A percentile compares a stretch with the other conserved stretches of the same genome.
Evolutionary conservation across 2,797 vertebrate genomes (phyloP).

Genomic region (Paedocypris micromegethes): DNA sequence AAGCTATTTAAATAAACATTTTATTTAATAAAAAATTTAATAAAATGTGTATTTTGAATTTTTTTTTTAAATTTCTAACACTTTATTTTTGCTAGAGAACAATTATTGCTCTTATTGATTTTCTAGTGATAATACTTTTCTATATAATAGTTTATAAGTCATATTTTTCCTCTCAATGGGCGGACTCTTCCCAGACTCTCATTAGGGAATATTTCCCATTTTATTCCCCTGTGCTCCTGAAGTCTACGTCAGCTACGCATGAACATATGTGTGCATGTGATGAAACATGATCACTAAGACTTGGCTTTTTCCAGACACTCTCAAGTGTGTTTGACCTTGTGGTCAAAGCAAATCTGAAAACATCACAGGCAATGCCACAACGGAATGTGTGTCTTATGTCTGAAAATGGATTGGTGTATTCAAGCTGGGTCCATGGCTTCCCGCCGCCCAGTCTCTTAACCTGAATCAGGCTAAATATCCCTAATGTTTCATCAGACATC

Average conservation of each 20-base stretch:
- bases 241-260: background rate
- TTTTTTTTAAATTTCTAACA: no score
- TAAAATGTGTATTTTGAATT: no score
- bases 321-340: constrained; percentile 25
- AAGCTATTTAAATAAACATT: no score
- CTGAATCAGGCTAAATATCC: constrained; percentile 23
- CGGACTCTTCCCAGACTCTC: no score
- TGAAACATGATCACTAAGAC: constrained; percentile 24
- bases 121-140: no score
- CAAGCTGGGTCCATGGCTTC: constrained; percentile 15
- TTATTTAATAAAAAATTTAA: no score
- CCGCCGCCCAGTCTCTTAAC: constrained; percentile 14
- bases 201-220: no score
- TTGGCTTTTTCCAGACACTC: constrained; percentile 26
- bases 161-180: no score
- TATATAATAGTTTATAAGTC: no score
- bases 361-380: constrained; percentile 14
- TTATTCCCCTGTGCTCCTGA: no score
- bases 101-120: no score
- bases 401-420: constrained; percentile 12
- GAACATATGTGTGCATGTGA: constrained; percentile 1
- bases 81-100: no score
- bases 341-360: constrained; percentile 25
- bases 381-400: constrained; percentile 25
- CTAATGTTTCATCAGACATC: constrained; percentile 14